Percentiles rank a stretch among this genome's conserved stretches.
Conservation (phyloP, 2,797 vertebrate genomes). For the Sebastes iracundus region DNA sequence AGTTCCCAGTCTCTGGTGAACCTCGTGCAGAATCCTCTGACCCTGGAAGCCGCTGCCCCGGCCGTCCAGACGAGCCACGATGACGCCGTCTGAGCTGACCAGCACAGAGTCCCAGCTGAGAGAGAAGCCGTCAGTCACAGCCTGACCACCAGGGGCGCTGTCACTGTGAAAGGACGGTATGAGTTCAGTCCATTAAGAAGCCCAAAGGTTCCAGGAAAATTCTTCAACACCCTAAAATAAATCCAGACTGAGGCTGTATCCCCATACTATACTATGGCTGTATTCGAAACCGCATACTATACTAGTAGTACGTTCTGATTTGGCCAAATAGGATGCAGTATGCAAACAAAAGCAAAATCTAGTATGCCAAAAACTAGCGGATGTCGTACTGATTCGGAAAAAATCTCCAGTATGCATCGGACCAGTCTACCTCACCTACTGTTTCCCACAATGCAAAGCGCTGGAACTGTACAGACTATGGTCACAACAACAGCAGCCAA, state of each 20-base stretch:
- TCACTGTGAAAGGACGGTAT: constrained; percentile 78
- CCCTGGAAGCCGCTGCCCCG: constrained; percentile 96
- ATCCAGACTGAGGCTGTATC: neutral
- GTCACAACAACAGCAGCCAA: no score
- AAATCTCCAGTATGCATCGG: no score
- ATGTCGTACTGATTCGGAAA: no score
- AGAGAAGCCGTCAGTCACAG: constrained; percentile 90
- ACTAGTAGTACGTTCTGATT: no score
- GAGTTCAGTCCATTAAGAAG: neutral
- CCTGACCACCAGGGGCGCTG: constrained; percentile 90
- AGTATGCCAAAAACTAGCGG: no score
- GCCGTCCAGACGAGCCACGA: constrained; percentile 93
- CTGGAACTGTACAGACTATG: no score
- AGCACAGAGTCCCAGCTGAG: constrained; percentile 95
- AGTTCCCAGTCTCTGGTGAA: constrained; percentile 89
- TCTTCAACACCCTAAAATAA: neutral
- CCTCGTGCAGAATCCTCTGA: constrained; percentile 92
- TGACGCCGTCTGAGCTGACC: constrained; percentile 90
- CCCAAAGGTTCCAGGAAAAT: neutral
- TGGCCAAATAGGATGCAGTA: no score
- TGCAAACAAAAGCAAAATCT: no score
- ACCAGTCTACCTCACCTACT: no score
- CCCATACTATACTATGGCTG: no score
- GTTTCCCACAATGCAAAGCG: no score
- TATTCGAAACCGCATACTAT: no score